These are phyloP conservation scores for Drosophila pegasa DNA, from an alignment of 2,888 invertebrate genomes.

Conservation along the genomic window DNA sequence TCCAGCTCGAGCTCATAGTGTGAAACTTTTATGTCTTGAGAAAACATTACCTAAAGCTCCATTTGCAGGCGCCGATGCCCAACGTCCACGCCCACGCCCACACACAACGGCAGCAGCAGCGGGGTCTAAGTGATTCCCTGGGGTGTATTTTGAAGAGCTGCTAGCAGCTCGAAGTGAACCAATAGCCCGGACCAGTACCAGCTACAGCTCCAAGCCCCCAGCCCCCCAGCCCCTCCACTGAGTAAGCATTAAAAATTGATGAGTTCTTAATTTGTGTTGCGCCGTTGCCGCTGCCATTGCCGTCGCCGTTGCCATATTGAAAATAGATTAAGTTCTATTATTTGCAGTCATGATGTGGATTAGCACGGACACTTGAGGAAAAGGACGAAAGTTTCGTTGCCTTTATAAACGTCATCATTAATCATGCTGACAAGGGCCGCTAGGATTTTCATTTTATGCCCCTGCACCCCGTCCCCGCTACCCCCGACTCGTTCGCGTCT, in stretches of 20 bases:
- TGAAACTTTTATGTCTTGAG: constrained; percentile 71
- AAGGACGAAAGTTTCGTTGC: constrained; percentile 57
- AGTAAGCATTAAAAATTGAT: constrained; percentile 80
- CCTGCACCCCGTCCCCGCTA: constrained; percentile 7
- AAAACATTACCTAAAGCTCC: constrained; percentile 70
- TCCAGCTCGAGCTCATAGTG: constrained; percentile 52
- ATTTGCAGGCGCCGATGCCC: constrained; percentile 29
- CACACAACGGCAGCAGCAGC: constrained; percentile 26
- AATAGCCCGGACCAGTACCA: constrained; percentile 9
- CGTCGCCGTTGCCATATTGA: constrained; percentile 70
- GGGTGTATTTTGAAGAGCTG: constrained; percentile 69
- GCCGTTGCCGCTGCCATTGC: constrained; percentile 37
- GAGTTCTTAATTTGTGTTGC: constrained; percentile 81
- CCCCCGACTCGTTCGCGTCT: constrained; percentile 53
- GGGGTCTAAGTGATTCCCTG: constrained; percentile 59
- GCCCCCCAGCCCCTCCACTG: constrained; percentile 46
- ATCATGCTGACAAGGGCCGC: constrained; percentile 76
- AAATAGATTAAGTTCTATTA: constrained; percentile 83
- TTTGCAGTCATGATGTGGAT: constrained; percentile 82
- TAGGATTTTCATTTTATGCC: constrained; percentile 70
- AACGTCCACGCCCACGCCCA: constrained; percentile 10
- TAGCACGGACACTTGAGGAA: constrained; percentile 73
- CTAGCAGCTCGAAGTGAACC: constrained; percentile 26
- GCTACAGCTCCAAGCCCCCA: background rate
- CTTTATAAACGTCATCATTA: constrained; percentile 79